Conservation (phyloP, 2,797 vertebrate genomes). For the Microcaecilia unicolor region DNA sequence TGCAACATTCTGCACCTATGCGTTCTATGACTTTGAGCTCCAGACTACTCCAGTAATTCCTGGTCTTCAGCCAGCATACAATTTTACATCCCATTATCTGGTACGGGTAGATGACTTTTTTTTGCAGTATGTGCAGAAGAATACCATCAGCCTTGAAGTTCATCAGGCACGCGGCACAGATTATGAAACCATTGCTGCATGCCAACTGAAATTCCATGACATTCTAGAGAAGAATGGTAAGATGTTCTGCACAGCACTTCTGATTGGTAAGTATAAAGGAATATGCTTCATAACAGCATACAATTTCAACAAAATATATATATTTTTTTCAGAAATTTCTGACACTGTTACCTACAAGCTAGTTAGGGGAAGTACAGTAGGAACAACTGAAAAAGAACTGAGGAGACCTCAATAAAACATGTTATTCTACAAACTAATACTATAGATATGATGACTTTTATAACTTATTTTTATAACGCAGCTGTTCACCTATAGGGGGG, state of each 20-base stretch:
- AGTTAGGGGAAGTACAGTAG: background rate
- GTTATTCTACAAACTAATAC: too few relatives aligned
- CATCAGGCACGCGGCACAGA: slow-evolving; percentile 68
- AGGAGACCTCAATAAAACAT: too few relatives aligned
- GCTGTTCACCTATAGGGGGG: too few relatives aligned
- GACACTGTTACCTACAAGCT: too few relatives aligned
- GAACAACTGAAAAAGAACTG: too few relatives aligned
- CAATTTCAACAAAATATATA: too few relatives aligned
- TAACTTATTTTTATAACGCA: too few relatives aligned
- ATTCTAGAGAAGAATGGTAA: slow-evolving; percentile 63
- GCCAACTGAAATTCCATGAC: slow-evolving; percentile 60
- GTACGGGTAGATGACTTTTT: slow-evolving; percentile 68
- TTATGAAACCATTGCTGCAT: slow-evolving; percentile 69
- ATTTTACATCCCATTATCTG: slow-evolving; percentile 74
- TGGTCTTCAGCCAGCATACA: slow-evolving; percentile 57
- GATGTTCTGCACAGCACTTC: slow-evolving; percentile 52
- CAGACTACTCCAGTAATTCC: slow-evolving; percentile 71
- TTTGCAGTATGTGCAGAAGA: slow-evolving; percentile 62
- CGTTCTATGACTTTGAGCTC: slow-evolving; percentile 80
- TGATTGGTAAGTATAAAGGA: slow-evolving; percentile 75
- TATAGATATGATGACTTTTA: too few relatives aligned
- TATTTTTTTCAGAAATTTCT: too few relatives aligned
- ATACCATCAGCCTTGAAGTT: slow-evolving; percentile 61
- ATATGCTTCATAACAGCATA: too few relatives aligned
- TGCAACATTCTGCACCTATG: slow-evolving; percentile 80